These are phyloP conservation scores for Mohoua ochrocephala DNA, from an alignment of 2,113 vertebrate species.

Conservation along the genomic window DNA sequence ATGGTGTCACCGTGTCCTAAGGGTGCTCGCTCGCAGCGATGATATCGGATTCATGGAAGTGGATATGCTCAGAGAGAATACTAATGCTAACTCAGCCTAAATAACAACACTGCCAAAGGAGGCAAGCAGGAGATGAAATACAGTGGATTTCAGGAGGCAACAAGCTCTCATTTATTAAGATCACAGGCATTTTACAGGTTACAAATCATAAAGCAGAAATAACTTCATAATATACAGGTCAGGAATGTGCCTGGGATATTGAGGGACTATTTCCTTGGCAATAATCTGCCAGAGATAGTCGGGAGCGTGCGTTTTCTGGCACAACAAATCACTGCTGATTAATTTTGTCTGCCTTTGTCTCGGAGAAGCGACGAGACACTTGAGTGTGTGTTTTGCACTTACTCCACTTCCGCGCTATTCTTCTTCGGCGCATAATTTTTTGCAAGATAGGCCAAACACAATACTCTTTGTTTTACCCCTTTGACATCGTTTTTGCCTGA, in stretches of 20 bases:
- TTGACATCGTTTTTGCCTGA: constrained; percentile 2
- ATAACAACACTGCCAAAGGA: constrained; percentile 63
- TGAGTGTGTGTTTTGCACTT: background rate
- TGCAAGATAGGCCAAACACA: constrained; percentile 45
- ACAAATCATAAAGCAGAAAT: constrained; percentile 65
- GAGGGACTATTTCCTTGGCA: constrained; percentile 64
- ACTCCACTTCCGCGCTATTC: background rate
- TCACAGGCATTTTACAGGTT: constrained; percentile 61
- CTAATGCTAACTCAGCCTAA: constrained; percentile 64
- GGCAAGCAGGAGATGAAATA: constrained; percentile 59
- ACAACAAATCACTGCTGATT: constrained; percentile 62
- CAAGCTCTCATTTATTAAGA: constrained; percentile 65
- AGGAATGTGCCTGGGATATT: constrained; percentile 64
- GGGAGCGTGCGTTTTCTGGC: constrained; percentile 30
- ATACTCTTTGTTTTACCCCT: constrained; percentile 33
- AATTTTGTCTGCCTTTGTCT: constrained; percentile 66
- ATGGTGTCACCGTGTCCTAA: constrained; percentile 58
- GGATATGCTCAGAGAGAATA: constrained; percentile 62
- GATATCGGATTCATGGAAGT: constrained; percentile 48
- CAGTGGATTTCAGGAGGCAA: constrained; percentile 62
- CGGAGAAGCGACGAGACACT: constrained; percentile 13
- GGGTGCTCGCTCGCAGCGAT: constrained; percentile 51
- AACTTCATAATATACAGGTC: constrained; percentile 67
- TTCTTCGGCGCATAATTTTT: constrained; percentile 23
- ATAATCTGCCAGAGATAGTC: constrained; percentile 62